Evolutionary conservation across 1,140 invertebrate species (phyloP), one percentile per base, ranked within the genome.

Genomic region (Xylocopa sonorina): DNA sequence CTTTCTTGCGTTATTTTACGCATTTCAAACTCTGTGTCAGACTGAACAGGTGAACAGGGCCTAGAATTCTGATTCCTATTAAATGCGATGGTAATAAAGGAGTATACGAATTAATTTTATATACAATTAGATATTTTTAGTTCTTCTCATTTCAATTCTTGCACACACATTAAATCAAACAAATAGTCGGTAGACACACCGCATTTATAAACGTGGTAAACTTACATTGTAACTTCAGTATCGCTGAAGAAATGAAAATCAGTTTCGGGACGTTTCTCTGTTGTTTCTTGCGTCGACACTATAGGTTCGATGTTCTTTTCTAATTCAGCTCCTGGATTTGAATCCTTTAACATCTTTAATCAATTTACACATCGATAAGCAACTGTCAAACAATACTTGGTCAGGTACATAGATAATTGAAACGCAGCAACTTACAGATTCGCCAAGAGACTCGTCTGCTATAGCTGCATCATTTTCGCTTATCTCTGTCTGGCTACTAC

Each of bases 21-120:
- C 79, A 97, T 95, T 92, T 99, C 98, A 86, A 98, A 96, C 90
- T 99, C 98, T 1, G 98, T 98, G 90, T 99, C 98, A 27, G 98
- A 98, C 91, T 98, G 98, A 51, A 97, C 95, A 10, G 98, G 97
- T 38, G 97, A 96, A 75, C 95, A 94, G 68, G 96, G 95, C 80
- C 97, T 94, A 14, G 96, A 96, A 87, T 93, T 93, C 76, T 93
- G 92, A 57, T 95, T 95, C 89, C 95, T 96, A 88, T 90, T 88
- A 80, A 85, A 75, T 27, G 63, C 14, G 63, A 77, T 67, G 1
- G 68, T n/a, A 74, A 57, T 9, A 64, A 60, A 67, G 29, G 6
- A 79, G 21, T 48, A 18, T 6, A 50, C 71, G 48, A 27, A 58
- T 75, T 66, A 66, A 75, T 66, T 55, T 66, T 43, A 53, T 16